Percentiles rank a stretch among this genome's conserved stretches.
These are phyloP conservation scores for Podarcis lilfordi DNA, from an alignment of 2,797 vertebrate genomes.

Conservation along the genomic window DNA sequence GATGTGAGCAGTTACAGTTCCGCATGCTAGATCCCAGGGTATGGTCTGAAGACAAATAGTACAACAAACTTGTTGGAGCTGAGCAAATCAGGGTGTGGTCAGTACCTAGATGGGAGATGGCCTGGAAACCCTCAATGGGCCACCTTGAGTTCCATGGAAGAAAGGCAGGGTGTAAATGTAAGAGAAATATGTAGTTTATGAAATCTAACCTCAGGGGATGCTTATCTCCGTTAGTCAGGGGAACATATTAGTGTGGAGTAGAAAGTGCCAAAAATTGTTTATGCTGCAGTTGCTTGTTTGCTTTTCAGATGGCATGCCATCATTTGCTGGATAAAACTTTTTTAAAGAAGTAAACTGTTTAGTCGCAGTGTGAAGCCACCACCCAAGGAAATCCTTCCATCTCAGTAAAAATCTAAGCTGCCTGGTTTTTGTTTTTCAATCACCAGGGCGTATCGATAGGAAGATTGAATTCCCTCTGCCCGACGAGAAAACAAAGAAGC, in stretches of 20 bases:
- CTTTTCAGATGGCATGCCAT: neutral
- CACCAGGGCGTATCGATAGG: constrained; percentile 92
- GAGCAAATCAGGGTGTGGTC: neutral
- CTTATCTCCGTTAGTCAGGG: neutral
- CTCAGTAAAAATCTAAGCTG: neutral
- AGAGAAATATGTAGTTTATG: neutral
- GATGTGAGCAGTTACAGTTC: neutral
- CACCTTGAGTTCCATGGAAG: neutral
- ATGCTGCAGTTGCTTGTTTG: neutral
- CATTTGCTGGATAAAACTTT: neutral
- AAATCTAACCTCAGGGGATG: neutral
- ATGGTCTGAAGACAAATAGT: neutral
- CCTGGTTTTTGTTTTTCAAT: neutral
- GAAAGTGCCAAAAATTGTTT: neutral
- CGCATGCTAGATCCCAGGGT: neutral
- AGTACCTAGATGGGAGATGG: neutral
- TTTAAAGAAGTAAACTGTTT: neutral
- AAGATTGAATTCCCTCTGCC: constrained; percentile 98
- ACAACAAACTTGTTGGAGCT: neutral
- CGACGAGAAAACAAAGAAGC: constrained; percentile 95
- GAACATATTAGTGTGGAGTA: neutral
- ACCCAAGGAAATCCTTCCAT: neutral
- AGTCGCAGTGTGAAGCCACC: neutral
- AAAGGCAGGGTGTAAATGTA: neutral
- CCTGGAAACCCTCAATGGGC: neutral